A percentile compares a stretch with the other conserved stretches of the same genome.
phyloP scores from a whole-genome alignment of 2,888 invertebrate species.

The Xestia ashworthii region DNA sequence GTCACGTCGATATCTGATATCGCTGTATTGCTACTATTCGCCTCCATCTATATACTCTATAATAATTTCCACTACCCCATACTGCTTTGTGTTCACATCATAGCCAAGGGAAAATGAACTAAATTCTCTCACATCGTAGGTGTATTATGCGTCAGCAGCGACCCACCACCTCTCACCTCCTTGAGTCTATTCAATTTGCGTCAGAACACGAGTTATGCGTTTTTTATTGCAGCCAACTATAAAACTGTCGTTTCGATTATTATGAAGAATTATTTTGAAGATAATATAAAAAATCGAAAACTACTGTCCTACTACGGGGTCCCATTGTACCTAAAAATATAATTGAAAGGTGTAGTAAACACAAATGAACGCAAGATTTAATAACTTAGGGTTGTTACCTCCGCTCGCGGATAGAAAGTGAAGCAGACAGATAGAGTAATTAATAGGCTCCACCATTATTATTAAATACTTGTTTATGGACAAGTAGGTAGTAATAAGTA shows the following conservation, averaged over 20 bases:
- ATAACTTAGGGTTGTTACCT: conserved; percentile 3
- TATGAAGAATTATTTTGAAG: conserved; percentile 75
- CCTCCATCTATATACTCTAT: conserved; percentile 54
- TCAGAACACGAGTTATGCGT: conserved; percentile 84
- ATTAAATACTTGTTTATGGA: conserved; percentile 39
- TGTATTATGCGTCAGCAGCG: conserved; percentile 56
- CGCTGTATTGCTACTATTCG: conserved; percentile 52
- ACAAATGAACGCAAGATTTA: conserved; percentile 2
- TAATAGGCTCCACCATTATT: conserved; percentile 27
- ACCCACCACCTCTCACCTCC: conserved; percentile 73
- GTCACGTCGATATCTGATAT: conserved; percentile 62
- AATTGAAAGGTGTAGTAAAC: background rate
- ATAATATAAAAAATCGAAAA: conserved; percentile 53
- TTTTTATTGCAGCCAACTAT: conserved; percentile 87
- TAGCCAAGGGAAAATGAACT: conserved; percentile 69
- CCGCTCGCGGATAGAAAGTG: conserved; percentile 33
- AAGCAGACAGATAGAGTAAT: conserved; percentile 32
- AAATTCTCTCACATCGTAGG: conserved; percentile 61
- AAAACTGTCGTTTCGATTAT: conserved; percentile 83
- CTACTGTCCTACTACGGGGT: conserved; percentile 18
- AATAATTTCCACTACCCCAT: conserved; percentile 75
- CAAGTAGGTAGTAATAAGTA: conserved; percentile 30
- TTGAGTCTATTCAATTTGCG: conserved; percentile 85
- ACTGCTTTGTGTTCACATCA: conserved; percentile 71
- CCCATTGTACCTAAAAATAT: background rate